Conservation (phyloP, 2,888 invertebrate genomes). For the Trichacis sp. region DNA sequence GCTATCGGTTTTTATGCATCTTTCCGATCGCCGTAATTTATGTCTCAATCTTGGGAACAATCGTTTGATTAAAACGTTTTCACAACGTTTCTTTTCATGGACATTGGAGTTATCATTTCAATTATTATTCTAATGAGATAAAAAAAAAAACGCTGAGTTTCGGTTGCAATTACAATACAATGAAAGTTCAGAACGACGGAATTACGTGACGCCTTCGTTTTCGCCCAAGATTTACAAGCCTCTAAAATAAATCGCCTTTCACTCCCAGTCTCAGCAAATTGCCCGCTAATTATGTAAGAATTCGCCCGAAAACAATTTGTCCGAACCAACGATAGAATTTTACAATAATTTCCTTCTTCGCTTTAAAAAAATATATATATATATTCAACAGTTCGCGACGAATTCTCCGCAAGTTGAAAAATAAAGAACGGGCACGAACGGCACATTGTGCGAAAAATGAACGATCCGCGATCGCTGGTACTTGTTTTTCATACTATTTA, state of each 20-base stretch:
- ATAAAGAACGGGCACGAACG: conserved; percentile 45
- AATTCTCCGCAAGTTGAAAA: conserved; percentile 37
- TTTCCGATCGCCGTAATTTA: not conserved
- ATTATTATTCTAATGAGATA: too few species aligned
- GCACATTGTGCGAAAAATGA: conserved; percentile 43
- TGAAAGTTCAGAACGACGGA: too few species aligned
- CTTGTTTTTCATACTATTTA: conserved; percentile 47
- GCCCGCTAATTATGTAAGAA: conserved; percentile 35
- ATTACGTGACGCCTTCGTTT: not conserved
- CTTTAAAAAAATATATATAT: not conserved
- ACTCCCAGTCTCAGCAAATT: conserved; percentile 31
- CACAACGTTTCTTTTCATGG: too few species aligned
- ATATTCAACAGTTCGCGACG: conserved; percentile 37
- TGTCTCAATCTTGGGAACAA: not conserved
- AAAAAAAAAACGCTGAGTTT: too few species aligned
- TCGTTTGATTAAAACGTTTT: too few species aligned
- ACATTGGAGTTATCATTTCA: too few species aligned
- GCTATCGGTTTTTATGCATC: not conserved
- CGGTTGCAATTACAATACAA: too few species aligned
- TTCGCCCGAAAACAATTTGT: conserved; percentile 35
- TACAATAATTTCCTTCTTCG: not conserved
- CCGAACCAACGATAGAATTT: not conserved
- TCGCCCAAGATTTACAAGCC: not conserved
- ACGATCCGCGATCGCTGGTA: conserved; percentile 45
- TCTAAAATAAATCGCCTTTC: conserved; percentile 37